phyloP scores from a whole-genome alignment of 2,113 vertebrate genomes.

The Canis aureus region DNA sequence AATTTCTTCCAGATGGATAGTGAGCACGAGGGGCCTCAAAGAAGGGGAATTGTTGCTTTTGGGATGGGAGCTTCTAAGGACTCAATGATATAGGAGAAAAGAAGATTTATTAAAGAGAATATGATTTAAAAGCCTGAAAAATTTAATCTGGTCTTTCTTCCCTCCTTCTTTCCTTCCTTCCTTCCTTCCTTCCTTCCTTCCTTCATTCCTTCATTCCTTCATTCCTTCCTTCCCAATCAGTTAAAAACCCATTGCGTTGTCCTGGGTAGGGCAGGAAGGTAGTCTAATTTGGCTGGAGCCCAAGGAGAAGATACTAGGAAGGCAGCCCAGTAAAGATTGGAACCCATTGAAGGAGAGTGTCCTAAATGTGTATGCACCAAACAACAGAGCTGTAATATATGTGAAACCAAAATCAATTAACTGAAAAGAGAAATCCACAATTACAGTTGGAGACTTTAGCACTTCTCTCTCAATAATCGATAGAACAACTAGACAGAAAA shows the following conservation, averaged over 20 bases:
- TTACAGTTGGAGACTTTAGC: neutral
- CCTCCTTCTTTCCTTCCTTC: neutral
- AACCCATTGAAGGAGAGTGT: neutral
- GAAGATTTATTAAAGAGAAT: neutral
- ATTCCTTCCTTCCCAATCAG: neutral
- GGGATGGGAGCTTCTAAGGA: neutral
- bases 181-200: neutral
- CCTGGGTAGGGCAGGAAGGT: neutral
- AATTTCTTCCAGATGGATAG: neutral
- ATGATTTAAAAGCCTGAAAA: conserved; percentile 20
- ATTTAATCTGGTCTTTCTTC: neutral
- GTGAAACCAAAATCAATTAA: neutral
- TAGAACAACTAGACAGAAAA: neutral
- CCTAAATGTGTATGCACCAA: neutral
- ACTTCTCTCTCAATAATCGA: neutral
- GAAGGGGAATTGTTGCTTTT: neutral
- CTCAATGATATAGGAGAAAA: neutral
- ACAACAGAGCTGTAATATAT: neutral
- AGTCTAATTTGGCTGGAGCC: neutral
- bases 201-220: neutral
- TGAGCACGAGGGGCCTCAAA: neutral
- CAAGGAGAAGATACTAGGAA: neutral
- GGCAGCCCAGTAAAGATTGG: neutral
- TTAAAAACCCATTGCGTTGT: neutral
- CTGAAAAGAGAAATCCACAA: neutral